Evolutionary conservation across 2,113 vertebrate species (phyloP).

Genomic region (Rafetus swinhoei): DNA sequence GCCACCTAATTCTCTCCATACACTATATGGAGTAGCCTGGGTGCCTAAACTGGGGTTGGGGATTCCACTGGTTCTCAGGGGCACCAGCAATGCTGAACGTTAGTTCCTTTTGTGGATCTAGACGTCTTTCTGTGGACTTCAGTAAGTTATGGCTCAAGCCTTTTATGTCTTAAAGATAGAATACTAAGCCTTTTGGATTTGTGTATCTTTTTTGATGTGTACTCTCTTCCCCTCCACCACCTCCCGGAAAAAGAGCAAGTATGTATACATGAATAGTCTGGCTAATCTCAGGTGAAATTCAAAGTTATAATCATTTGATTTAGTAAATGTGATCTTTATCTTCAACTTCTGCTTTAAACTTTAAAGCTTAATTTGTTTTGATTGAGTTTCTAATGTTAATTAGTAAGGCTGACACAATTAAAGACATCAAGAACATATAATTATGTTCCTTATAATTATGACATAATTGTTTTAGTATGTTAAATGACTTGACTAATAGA

Average conservation of each 20-base stretch:
- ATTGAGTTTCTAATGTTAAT: constrained; percentile 74
- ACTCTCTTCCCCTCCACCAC: too few species aligned
- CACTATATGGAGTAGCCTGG: background rate
- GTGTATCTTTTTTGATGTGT: too few species aligned
- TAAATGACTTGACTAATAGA: constrained; percentile 71
- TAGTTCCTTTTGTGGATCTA: background rate
- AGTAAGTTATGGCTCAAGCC: background rate
- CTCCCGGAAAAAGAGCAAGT: background rate
- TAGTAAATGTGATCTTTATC: constrained; percentile 51
- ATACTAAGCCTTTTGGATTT: background rate
- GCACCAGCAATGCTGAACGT: background rate
- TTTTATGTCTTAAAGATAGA: background rate
- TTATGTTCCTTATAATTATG: constrained; percentile 77
- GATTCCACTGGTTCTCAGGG: background rate
- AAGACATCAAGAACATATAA: constrained; percentile 73
- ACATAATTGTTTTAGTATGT: constrained; percentile 74
- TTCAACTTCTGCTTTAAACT: constrained; percentile 70
- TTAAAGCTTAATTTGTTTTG: constrained; percentile 76
- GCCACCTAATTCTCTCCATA: background rate
- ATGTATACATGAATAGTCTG: background rate
- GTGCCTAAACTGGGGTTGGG: background rate
- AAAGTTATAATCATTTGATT: constrained; percentile 56
- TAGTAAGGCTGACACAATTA: constrained; percentile 72
- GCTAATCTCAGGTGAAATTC: constrained; percentile 5
- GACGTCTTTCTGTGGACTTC: background rate